phyloP scores from a whole-genome alignment of 2,888 invertebrate species.

The Allophyes oxyacanthae region DNA sequence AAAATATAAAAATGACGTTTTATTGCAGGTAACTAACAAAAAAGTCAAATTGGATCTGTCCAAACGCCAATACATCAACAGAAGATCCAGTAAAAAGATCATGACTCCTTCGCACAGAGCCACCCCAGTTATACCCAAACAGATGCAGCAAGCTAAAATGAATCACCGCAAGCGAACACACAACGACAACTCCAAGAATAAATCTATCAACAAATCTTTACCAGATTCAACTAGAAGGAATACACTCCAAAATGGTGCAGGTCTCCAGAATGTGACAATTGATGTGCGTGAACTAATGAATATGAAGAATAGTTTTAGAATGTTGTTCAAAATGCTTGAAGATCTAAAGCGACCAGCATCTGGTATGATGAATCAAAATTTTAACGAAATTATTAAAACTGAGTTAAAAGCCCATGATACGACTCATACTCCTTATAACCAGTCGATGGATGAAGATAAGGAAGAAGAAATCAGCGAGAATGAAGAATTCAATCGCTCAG shows the following conservation, averaged over 20 bases:
- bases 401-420: slow-evolving; percentile 6
- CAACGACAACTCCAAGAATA: slow-evolving; percentile 43
- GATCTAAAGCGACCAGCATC: slow-evolving; percentile 59
- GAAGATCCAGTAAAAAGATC: slow-evolving; percentile 62
- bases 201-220: slow-evolving; percentile 61
- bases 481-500: slow-evolving; percentile 66
- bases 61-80: slow-evolving; percentile 67
- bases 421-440: slow-evolving; percentile 7
- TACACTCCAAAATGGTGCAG: slow-evolving; percentile 40
- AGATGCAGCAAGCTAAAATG: slow-evolving; percentile 48
- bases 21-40: slow-evolving; percentile 61
- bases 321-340: slow-evolving; percentile 66
- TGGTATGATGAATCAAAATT: slow-evolving; percentile 24
- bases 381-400: slow-evolving; percentile 18
- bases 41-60: slow-evolving; percentile 63
- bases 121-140: slow-evolving; percentile 67
- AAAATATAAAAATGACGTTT: not conserved
- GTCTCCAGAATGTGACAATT: slow-evolving; percentile 50
- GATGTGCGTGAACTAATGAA: slow-evolving; percentile 61
- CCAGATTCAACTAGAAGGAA: slow-evolving; percentile 70
- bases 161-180: slow-evolving; percentile 34
- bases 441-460: slow-evolving; percentile 22
- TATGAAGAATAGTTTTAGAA: slow-evolving; percentile 66
- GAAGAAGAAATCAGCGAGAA: slow-evolving; percentile 38
- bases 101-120: slow-evolving; percentile 70